phyloP scores from a whole-genome alignment of 1,140 invertebrate species.

The Uloborus diversus region DNA sequence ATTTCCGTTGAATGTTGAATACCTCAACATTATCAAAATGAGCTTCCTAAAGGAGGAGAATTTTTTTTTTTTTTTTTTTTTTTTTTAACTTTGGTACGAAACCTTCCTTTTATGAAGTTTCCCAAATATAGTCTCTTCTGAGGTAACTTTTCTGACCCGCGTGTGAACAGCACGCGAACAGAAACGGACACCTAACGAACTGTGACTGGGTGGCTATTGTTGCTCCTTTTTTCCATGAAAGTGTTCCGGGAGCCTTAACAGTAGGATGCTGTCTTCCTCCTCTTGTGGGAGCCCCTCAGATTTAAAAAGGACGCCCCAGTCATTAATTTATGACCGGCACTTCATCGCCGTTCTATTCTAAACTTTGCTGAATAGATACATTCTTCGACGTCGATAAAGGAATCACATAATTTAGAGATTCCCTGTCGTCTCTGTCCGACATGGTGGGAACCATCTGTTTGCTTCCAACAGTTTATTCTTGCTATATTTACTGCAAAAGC shows the following conservation, averaged over 20 bases:
- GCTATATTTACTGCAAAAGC: background rate
- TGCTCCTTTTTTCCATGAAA: no score
- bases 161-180: slow-evolving; percentile 46
- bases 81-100: background rate
- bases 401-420: slow-evolving; percentile 52
- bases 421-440: slow-evolving; percentile 21
- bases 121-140: background rate
- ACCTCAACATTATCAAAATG: background rate
- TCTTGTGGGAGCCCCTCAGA: no score
- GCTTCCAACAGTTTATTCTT: background rate
- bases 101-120: background rate
- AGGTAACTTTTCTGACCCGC: slow-evolving; percentile 31
- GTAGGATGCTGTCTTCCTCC: no score
- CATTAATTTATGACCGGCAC: slow-evolving; percentile 52
- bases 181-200: slow-evolving; percentile 28
- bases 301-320: background rate
- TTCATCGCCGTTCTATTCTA: slow-evolving; percentile 24
- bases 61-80: no score
- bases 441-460: slow-evolving; percentile 28
- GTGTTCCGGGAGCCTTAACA: no score
- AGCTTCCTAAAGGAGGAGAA: no score
- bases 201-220: slow-evolving; percentile 12
- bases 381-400: background rate
- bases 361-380: slow-evolving; percentile 21
- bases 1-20: no score